A percentile compares a stretch with the other conserved stretches of the same genome.
These are phyloP conservation scores for Dioctria rufipes DNA, from an alignment of 2,888 invertebrate genomes.

Conservation along the genomic window DNA sequence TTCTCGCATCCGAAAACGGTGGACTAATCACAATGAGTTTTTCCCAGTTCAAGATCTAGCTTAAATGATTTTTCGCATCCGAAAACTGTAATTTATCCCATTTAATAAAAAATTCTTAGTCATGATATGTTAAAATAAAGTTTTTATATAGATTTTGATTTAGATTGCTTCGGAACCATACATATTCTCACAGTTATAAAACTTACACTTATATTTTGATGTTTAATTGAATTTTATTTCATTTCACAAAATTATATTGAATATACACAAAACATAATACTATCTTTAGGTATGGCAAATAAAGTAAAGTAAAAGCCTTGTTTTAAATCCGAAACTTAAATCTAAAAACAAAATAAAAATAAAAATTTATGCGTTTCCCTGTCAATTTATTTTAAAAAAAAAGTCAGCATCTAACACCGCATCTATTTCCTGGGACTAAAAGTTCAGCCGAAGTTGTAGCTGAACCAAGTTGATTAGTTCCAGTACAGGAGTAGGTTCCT, in stretches of 20 bases:
- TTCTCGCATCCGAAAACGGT: no score
- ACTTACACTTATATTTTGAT: neutral
- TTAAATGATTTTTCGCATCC: no score
- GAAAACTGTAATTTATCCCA: no score
- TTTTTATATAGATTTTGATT: neutral
- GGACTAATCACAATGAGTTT: no score
- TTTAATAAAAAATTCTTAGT: no score
- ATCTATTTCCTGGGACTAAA: constrained; percentile 81
- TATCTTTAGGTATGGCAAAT: constrained; percentile 19
- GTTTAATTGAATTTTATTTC: constrained; percentile 29
- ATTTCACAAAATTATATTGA: constrained; percentile 23
- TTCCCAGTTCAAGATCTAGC: no score
- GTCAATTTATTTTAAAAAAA: constrained; percentile 15
- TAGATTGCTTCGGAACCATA: neutral
- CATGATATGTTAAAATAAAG: no score
- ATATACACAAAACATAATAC: constrained; percentile 29
- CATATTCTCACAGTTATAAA: neutral
- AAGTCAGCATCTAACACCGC: constrained; percentile 68
- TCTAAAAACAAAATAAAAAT: constrained; percentile 8
- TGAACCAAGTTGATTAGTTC: constrained; percentile 79
- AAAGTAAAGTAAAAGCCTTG: constrained; percentile 14
- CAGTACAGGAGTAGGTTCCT: constrained; percentile 83
- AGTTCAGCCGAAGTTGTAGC: constrained; percentile 78
- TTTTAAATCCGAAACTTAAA: constrained; percentile 41
- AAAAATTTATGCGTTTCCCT: neutral